Conservation (phyloP, 2,888 invertebrate genomes). For the Acronicta alni region DNA sequence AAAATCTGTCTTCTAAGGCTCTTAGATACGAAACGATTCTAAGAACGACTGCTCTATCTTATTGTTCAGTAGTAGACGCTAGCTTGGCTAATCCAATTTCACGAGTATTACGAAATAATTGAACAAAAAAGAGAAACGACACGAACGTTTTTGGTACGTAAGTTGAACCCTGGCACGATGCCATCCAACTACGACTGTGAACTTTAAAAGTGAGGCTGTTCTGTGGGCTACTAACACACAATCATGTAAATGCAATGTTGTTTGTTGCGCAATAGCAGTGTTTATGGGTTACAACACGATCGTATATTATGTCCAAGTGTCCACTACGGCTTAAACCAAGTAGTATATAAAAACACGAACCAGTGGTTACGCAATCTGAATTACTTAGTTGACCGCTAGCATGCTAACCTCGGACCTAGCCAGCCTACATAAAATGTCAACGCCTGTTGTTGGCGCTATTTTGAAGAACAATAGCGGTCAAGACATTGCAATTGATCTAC, state of each 20-base stretch:
- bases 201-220: slow-evolving; percentile 36
- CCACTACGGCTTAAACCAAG: slow-evolving; percentile 36
- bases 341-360: too few relatives aligned
- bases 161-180: slow-evolving; percentile 35
- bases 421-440: slow-evolving; percentile 1
- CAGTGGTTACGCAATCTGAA: slow-evolving; percentile 40
- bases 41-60: slow-evolving; percentile 11
- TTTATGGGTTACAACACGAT: slow-evolving; percentile 47
- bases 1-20: slow-evolving; percentile 12
- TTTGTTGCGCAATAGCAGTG: slow-evolving; percentile 39
- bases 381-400: slow-evolving; percentile 41
- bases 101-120: slow-evolving; percentile 30
- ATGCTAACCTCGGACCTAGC: slow-evolving; percentile 28
- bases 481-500: too few relatives aligned
- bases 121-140: slow-evolving; percentile 23
- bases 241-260: slow-evolving; percentile 34
- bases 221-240: slow-evolving; percentile 48
- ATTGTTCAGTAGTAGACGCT: slow-evolving; percentile 28
- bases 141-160: slow-evolving; percentile 18
- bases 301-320: slow-evolving; percentile 26
- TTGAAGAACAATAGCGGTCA: neutral
- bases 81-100: slow-evolving; percentile 38
- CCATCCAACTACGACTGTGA: slow-evolving; percentile 32
- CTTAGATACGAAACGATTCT: slow-evolving; percentile 11
- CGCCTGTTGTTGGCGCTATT: slow-evolving; percentile 3